Base-by-base conservation (phyloP, 64 coral and sea anemone genomes). In the Porites australiensis region DNA sequence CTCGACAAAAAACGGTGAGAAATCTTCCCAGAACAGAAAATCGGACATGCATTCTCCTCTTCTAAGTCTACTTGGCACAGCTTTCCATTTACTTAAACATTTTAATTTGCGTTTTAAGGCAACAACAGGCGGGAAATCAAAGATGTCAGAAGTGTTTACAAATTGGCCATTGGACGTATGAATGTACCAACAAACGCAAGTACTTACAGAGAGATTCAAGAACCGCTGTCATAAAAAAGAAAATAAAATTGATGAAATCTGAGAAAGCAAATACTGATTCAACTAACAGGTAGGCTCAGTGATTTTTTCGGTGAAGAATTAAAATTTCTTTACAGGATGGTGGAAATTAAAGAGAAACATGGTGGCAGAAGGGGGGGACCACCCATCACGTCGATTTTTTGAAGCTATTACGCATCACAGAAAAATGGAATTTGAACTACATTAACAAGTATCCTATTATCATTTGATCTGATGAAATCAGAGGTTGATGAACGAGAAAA, bases 131-230 rank as follows among this genome's bases (percentile, higher is more conserved):
- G 18, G 93, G 92, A 27, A 95, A 99, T 67, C 91, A 94, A 79
- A 94, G 82, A 85, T 99, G 98, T 18, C 98, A 99, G 14, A 99
- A 96, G 74, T 99, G 98, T 79, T 61, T 99, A 18, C 94, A 99
- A 73, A 64, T 94, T 10, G 98, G 98, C 54, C 98, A 99, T 52
- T 99, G 98, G 98, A 99, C 98, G 3, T 99, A 99, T 60, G 94
- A 99, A 62, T 99, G 98, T 16, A 94, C 75, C 18, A 99, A 99
- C 79, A 96, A 99, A 71, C 88, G 98, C 6, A 99, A 99, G 53
- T 99, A 99, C 51, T 73, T 99, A n/a, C 98, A 99, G 50, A 82
- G 98, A 58, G 91, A 91, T 50, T 99, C 98, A 10, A 90, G 98
- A 37, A 99, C 98, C 7, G 43, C 83, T 7, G 64, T 99, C 2